Conservation (phyloP, 2,113 vertebrate species). For the Micronisus gabar region DNA sequence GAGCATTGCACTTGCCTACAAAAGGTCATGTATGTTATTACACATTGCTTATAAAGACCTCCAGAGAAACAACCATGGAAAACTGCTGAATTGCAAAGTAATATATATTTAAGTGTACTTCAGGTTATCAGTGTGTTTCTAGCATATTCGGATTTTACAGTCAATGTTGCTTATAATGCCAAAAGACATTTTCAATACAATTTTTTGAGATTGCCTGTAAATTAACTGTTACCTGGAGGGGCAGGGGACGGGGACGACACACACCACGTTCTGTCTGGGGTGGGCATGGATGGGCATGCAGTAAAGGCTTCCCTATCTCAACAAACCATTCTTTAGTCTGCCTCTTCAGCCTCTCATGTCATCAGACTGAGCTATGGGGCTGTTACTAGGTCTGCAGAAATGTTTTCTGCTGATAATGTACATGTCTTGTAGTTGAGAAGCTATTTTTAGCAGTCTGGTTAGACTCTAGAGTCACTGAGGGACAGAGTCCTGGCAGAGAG, state of each 20-base stretch:
- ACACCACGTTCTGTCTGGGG: fast-evolving
- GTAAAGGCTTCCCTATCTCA: not conserved
- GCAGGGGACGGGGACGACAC: no score
- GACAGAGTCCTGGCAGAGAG: not conserved
- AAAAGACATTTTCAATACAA: not conserved
- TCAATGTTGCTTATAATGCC: not conserved
- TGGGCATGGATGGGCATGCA: not conserved
- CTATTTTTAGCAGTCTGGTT: constrained; percentile 45
- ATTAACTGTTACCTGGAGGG: not conserved
- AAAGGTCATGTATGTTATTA: fast-evolving
- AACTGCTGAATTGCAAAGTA: not conserved
- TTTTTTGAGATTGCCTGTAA: not conserved
- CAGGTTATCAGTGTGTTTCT: not conserved
- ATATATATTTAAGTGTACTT: not conserved
- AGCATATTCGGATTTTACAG: not conserved
- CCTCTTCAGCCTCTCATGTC: not conserved
- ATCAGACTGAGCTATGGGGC: not conserved
- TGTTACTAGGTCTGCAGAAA: not conserved
- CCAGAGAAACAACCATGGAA: not conserved
- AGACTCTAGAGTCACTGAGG: not conserved
- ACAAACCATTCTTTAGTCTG: not conserved
- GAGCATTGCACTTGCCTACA: not conserved
- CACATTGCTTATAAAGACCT: not conserved
- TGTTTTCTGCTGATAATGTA: constrained; percentile 12
- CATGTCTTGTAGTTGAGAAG: not conserved